Evolutionary conservation across 2,888 invertebrate genomes (phyloP), one percentile per base, ranked within the genome.

Genomic region (Octodonta nipae): DNA sequence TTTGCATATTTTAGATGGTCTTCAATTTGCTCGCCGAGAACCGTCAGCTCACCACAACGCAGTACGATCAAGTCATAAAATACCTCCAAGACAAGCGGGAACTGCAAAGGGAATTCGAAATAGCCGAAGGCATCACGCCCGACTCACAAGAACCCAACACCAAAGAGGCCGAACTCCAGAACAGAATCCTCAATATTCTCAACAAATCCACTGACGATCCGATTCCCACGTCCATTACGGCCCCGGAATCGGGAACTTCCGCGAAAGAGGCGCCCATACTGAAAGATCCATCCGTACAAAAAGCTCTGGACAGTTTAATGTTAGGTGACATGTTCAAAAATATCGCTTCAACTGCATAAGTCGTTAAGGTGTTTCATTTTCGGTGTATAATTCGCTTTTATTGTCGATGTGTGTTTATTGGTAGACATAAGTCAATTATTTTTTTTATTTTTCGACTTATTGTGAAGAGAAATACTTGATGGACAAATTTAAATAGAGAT

Each of bases 21-120:
- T 60, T 92, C 2, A 85, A 84, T 36, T 72, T 87, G 52, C 62
- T 92, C 26, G 82, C 85, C 0, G 84, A 87, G 52, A 87, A 86
- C 49, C 71, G 81, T 30, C 73, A 78, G 8, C 60, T 87, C 25
- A 82, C 83, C 0, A 77, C 78, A 1, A 53, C 76, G 11, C 85
- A 87, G 55, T 86, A 85, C 44, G 85, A 87, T 47, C 74, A 77
- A 41, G 66, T 87, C 7, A 70, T 87, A 30, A 64, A 67, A 33
- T 81, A 81, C 55, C 60, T 84, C 16, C 70, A 81, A 64, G 78
- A 83, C 43, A 73, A 78, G 37, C 70, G 78, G 17, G 78, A 82
- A 44, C 63, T 77, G 27, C 85, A 85, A 61, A 65, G 77, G 0
- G 79, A 81, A 56, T 63, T 75, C 28, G 86, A 87, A 58, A 56